A percentile compares a stretch with the other conserved stretches of the same genome.
Evolutionary conservation across 2,888 invertebrate genomes (phyloP).

Genomic region (Brachyptera risi): DNA sequence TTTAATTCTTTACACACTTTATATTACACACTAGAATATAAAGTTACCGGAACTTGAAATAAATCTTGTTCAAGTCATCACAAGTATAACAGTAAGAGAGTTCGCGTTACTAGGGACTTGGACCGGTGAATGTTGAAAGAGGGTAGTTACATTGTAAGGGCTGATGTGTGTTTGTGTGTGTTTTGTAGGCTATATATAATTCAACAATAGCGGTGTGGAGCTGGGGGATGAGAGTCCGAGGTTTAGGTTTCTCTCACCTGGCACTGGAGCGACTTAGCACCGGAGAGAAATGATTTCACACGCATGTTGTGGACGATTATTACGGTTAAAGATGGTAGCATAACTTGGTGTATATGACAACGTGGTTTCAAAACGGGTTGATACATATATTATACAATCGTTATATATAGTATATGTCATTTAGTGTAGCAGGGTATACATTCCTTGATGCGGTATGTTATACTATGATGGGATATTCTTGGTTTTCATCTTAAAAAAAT

Average conservation of each 20-base stretch:
- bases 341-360: no score
- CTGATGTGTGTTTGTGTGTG: neutral
- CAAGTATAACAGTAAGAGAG: conserved; percentile 3
- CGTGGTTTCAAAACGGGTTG: no score
- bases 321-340: neutral
- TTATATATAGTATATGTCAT: no score
- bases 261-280: neutral
- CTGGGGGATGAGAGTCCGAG: neutral
- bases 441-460: no score
- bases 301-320: neutral
- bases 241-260: neutral
- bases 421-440: no score
- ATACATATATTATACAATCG: no score
- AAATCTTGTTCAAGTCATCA: conserved; percentile 15
- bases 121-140: neutral
- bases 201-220: neutral
- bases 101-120: conserved; percentile 3
- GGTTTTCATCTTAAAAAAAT: no score
- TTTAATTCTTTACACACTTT: conserved; percentile 1
- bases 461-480: no score
- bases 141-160: no score
- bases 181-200: neutral
- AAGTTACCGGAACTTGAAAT: conserved; percentile 11
- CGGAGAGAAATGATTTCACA: conserved; percentile 23
- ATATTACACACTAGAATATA: conserved; percentile 10